Evolutionary conservation across 2,797 vertebrate genomes (phyloP), one percentile per base, ranked within the genome.

Genomic region (Melanotaenia trifasciata): DNA sequence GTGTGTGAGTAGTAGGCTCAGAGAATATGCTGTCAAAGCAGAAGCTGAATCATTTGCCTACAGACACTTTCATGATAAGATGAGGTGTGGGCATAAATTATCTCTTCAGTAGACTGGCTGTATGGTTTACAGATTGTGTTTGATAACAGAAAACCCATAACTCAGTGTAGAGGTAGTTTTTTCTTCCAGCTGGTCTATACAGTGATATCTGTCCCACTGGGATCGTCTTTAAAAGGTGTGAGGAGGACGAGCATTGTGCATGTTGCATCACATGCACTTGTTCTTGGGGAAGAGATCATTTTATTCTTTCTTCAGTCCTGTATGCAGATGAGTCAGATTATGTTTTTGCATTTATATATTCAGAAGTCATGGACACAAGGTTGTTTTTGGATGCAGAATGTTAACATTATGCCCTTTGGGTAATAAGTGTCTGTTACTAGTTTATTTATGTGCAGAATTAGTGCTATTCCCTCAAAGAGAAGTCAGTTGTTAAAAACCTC

Each of bases 1-100:
- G 36, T 47, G 51, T 76, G 65, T 73, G 74, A 83, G 80, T 53
- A 57, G 30, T 59, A 54, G 62, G 72, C 78, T 86, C 64, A 33
- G 62, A 80, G 79, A 81, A 87, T 88, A 72, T 69, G 87, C 85
- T 87, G 86, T 87, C 88, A 85, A 84, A 85, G 91, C 90, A 88
- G 73, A 80, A 86, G 69, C 71, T 35, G 77, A 81, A 82, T 88
- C 80, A 92, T 86, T 86, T 87, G 82, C 85, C 87, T 70, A 53
- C 63, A 86, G 78, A 86, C 58, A 67, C 76, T 76, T 86, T 85
- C 70, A 78, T 67, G 79, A 86, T 82, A 64, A 50, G 13, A 62
- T 82, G 81, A 84, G 72, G 75, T 76, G 71, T 74, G 63, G 12
- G 68, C 77, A 86, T 89, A 80, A 67, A 84, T 90, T 78, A 74